phyloP scores from a whole-genome alignment of 2,888 invertebrate genomes.

The Acanthopleura granulata region DNA sequence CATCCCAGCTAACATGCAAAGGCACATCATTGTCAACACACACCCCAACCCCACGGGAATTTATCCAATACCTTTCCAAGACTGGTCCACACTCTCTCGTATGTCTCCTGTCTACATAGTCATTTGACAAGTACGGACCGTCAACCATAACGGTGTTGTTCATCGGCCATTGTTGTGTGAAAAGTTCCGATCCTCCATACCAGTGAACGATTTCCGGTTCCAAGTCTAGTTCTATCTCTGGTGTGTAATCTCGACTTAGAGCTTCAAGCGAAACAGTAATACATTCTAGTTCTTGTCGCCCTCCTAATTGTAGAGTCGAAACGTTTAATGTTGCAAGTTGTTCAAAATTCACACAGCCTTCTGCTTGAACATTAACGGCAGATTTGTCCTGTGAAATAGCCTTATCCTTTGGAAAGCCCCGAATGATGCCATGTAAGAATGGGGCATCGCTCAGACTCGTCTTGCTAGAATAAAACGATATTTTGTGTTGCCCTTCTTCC shows the following conservation, averaged over 20 bases:
- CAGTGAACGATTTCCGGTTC: slow-evolving; percentile 71
- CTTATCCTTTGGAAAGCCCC: background rate
- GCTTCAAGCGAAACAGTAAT: background rate
- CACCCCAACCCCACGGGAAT: slow-evolving; percentile 78
- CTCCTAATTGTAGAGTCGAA: background rate
- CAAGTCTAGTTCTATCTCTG: background rate
- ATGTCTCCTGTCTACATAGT: slow-evolving; percentile 29
- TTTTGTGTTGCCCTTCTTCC: too few species aligned
- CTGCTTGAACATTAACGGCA: background rate
- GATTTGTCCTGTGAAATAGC: background rate
- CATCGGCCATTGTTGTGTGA: slow-evolving; percentile 85
- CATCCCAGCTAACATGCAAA: slow-evolving; percentile 84
- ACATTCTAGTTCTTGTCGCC: background rate
- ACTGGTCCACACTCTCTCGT: slow-evolving; percentile 64
- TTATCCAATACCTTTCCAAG: slow-evolving; percentile 74
- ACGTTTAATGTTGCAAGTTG: background rate
- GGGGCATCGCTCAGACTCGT: background rate
- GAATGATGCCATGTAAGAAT: background rate
- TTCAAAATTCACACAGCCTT: background rate
- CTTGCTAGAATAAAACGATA: too few species aligned
- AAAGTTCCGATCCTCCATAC: slow-evolving; percentile 89
- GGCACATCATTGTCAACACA: slow-evolving; percentile 77
- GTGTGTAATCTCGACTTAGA: background rate
- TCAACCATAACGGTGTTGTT: slow-evolving; percentile 70
- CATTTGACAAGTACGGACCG: slow-evolving; percentile 55